Base-by-base conservation (phyloP, 2,797 vertebrate genomes). In the Protosalanx chinensis region DNA sequence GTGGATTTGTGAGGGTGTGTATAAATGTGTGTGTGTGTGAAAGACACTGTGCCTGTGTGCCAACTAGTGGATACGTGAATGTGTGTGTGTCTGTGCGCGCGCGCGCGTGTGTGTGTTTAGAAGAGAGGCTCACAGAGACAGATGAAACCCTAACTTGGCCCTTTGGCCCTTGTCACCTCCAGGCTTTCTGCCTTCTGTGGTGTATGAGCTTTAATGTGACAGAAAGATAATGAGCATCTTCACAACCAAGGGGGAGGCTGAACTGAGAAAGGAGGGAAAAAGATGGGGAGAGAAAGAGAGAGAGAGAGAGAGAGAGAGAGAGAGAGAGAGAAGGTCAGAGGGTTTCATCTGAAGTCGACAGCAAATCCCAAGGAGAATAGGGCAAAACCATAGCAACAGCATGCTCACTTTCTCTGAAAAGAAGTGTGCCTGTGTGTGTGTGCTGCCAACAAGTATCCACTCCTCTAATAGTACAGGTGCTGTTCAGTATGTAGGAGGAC, bases 161-260 rank as follows among this genome's bases (percentile, higher is more conserved):
- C 46, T 67, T 29, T 53, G 57, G 58, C 72, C 63, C 33, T 10
- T 64, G 56, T 74, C 75, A 76, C 69, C 69, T 74, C 63, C 60
- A 80, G 58, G 63, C 20, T 20, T 58, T 30, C 18, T 37, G 62
- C 18, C 67, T 59, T 41, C 64, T 57, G 56, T 37, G 20, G 23
- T 46, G 64, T 65, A 51, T 77, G 30, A 35, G 68, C 62, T 70
- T 73, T 66, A 72, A 72, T 76, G 71, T 67, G 70, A 72, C 30
- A 58, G 29, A 64, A 33, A 71, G 68, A 67, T 73, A 71, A 72
- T 72, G 70, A 78, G 62, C 20, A 58, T 65, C 53, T 27, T 61
- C 13, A 29, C 72, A 67, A 59, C n/a, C 37, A 13, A 35, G 68
- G 15, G 57, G 23, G 51, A 69, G 23, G 30, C 27, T 57, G n/a